These are phyloP conservation scores for Potamilus streckersoni DNA, from an alignment of 1,140 invertebrate genomes.

Conservation along the genomic window DNA sequence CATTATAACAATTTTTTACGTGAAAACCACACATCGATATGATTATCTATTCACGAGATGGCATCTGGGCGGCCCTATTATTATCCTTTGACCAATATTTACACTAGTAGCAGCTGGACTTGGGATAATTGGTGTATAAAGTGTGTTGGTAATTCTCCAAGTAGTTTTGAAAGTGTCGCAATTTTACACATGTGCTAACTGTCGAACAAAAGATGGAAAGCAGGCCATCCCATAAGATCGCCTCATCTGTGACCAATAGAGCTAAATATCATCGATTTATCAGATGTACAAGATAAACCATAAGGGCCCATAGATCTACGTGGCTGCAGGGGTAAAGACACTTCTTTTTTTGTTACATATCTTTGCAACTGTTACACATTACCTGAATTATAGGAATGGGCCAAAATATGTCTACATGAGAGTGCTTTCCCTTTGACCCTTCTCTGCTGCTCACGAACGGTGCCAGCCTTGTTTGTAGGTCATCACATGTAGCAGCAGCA, in stretches of 20 bases:
- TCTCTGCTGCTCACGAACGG: background rate
- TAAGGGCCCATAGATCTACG: background rate
- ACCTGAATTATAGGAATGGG: slow-evolving; percentile 13
- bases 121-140: too few species aligned
- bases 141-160: too few species aligned
- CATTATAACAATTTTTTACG: too few species aligned
- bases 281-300: background rate
- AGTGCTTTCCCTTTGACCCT: background rate
- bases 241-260: background rate
- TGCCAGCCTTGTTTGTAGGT: background rate
- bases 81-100: too few species aligned
- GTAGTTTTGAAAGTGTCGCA: too few species aligned
- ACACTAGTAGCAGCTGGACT: too few species aligned
- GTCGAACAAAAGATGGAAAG: too few species aligned
- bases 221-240: too few species aligned
- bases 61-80: too few species aligned
- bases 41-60: too few species aligned
- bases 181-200: too few species aligned
- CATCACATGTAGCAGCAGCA: background rate
- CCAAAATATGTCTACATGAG: slow-evolving; percentile 14
- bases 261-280: background rate
- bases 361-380: background rate
- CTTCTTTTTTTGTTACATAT: background rate
- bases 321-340: background rate
- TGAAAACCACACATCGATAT: too few species aligned